phyloP scores from a whole-genome alignment of 2,888 invertebrate species.

The Drosophila greeni region DNA sequence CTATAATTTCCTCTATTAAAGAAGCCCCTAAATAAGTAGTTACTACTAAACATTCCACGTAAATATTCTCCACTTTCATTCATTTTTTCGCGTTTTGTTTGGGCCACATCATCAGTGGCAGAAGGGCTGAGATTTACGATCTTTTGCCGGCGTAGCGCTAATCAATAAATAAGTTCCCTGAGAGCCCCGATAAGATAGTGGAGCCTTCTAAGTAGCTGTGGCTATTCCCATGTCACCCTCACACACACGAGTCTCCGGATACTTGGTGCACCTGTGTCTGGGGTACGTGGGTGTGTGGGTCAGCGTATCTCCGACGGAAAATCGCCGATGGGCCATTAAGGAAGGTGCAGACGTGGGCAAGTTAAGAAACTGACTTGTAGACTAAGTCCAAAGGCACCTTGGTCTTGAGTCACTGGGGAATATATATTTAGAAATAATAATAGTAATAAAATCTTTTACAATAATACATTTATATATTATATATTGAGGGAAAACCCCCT shows the following conservation, averaged over 20 bases:
- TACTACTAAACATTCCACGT: conserved; percentile 20
- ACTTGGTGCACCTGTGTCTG: conserved; percentile 8
- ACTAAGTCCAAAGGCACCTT: conserved; percentile 8
- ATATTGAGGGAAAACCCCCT: too few relatives aligned
- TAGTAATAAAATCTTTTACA: not conserved
- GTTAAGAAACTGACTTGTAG: not conserved
- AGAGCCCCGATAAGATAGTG: conserved; percentile 37
- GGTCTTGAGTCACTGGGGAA: conserved; percentile 5
- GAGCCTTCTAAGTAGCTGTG: conserved; percentile 18
- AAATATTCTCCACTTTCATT: conserved; percentile 15
- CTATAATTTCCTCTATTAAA: not conserved
- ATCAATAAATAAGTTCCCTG: conserved; percentile 36
- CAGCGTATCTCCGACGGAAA: conserved; percentile 27
- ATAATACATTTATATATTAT: not conserved
- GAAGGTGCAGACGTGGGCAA: conserved; percentile 31
- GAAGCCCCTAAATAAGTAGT: not conserved
- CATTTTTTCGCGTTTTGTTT: conserved; percentile 15
- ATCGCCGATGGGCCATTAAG: conserved; percentile 18
- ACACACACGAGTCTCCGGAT: not conserved
- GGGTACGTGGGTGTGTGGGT: conserved; percentile 13
- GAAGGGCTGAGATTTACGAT: conserved; percentile 38
- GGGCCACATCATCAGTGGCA: conserved; percentile 38
- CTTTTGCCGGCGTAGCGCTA: conserved; percentile 17
- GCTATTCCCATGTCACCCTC: conserved; percentile 24
- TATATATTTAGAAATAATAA: not conserved